Conservation (phyloP, 2,888 invertebrate species). For the Parascotia fuliginaria region DNA sequence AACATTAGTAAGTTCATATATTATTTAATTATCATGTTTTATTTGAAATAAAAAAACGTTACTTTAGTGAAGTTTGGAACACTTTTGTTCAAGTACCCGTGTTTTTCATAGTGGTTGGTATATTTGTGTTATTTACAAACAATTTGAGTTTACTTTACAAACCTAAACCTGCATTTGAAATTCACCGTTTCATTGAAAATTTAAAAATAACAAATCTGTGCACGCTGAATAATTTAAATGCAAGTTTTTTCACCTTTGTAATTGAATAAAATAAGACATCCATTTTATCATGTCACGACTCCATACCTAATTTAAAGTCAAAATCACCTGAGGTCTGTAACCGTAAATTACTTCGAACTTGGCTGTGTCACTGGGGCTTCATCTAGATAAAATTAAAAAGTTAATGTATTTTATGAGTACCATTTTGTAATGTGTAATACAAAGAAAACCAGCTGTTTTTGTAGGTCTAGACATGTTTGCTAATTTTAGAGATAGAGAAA, state of each 20-base stretch:
- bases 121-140: too few species aligned
- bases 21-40: too few species aligned
- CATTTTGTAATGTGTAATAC: not conserved
- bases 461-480: too few species aligned
- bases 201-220: slow-evolving; percentile 6
- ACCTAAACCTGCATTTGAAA: too few species aligned
- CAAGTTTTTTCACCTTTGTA: slow-evolving; percentile 23
- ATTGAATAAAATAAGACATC: slow-evolving; percentile 28
- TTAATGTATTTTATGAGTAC: slow-evolving; percentile 3
- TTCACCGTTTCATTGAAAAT: slow-evolving; percentile 1
- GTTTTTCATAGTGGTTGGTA: too few species aligned
- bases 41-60: too few species aligned
- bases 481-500: too few species aligned
- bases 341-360: slow-evolving; percentile 6
- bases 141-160: not conserved
- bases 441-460: too few species aligned
- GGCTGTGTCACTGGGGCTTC: slow-evolving; percentile 2
- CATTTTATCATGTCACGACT: slow-evolving; percentile 33
- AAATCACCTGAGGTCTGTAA: slow-evolving; percentile 19
- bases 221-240: slow-evolving; percentile 25
- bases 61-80: too few species aligned
- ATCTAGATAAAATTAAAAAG: slow-evolving; percentile 5
- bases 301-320: slow-evolving; percentile 24
- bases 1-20: too few species aligned
- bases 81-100: too few species aligned